Percentiles rank a stretch among this genome's conserved stretches.
phyloP scores from a whole-genome alignment of 2,113 vertebrate genomes.

The Solea solea region DNA sequence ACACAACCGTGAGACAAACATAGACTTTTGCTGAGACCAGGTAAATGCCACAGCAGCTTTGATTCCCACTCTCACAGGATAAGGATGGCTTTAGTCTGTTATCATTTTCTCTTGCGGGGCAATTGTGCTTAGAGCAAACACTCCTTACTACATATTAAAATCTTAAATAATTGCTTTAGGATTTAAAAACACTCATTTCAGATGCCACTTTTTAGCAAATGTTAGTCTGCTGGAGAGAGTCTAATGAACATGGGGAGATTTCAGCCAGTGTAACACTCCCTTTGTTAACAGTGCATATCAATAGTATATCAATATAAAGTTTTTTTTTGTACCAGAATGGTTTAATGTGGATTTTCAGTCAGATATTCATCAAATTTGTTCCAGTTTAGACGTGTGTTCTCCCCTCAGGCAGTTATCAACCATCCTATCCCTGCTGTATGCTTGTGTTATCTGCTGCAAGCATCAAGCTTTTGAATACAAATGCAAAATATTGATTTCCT shows the following conservation, averaged over 20 bases:
- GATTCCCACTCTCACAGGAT: slow-evolving; percentile 22
- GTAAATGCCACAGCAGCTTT: slow-evolving; percentile 49
- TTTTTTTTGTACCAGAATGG: background rate
- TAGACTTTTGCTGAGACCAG: slow-evolving; percentile 17
- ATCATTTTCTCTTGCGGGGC: background rate
- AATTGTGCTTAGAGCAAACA: too few species aligned
- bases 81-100: slow-evolving; percentile 17
- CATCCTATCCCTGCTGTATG: slow-evolving; percentile 38
- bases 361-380: slow-evolving; percentile 45
- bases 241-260: background rate
- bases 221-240: too few species aligned
- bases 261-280: background rate
- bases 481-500: slow-evolving; percentile 78
- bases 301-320: too few species aligned
- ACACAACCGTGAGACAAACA: background rate
- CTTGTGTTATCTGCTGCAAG: slow-evolving; percentile 62
- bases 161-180: too few species aligned
- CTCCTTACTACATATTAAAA: too few species aligned
- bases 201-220: too few species aligned
- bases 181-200: too few species aligned
- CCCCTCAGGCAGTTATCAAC: slow-evolving; percentile 49
- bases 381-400: slow-evolving; percentile 41
- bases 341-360: slow-evolving; percentile 18
- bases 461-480: slow-evolving; percentile 80
- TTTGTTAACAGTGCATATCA: too few species aligned